Evolutionary conservation across 2,888 invertebrate genomes (phyloP).

Genomic region (Buathra laborator): DNA sequence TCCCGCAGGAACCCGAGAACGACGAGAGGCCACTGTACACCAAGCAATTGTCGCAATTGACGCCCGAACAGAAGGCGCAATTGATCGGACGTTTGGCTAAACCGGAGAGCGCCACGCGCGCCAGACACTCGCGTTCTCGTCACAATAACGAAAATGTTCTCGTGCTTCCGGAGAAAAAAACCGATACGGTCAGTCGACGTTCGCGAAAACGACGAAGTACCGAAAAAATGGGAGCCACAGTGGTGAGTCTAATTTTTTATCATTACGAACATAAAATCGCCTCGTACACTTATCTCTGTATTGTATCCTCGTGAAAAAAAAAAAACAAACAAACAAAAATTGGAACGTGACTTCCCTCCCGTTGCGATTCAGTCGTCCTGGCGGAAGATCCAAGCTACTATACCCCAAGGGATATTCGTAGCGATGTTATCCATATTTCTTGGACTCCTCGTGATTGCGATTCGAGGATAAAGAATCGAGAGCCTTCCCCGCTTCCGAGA

Average conservation of each 20-base stretch:
- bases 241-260: slow-evolving; percentile 86
- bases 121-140: slow-evolving; percentile 79
- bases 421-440: slow-evolving; percentile 79
- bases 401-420: slow-evolving; percentile 81
- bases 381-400: slow-evolving; percentile 79
- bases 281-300: not conserved
- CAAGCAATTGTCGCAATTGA: slow-evolving; percentile 80
- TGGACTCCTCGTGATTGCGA: slow-evolving; percentile 77
- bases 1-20: slow-evolving; percentile 80
- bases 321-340: slow-evolving; percentile 16
- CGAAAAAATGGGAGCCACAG: slow-evolving; percentile 88
- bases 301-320: slow-evolving; percentile 17
- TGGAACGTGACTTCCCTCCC: slow-evolving; percentile 52
- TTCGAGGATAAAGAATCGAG: slow-evolving; percentile 73
- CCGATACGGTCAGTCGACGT: slow-evolving; percentile 84
- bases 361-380: slow-evolving; percentile 78
- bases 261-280: not conserved
- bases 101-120: slow-evolving; percentile 76
- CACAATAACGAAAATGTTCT: slow-evolving; percentile 80
- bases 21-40: slow-evolving; percentile 80
- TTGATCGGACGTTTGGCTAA: slow-evolving; percentile 81
- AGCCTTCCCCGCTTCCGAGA: slow-evolving; percentile 10
- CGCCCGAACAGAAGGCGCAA: slow-evolving; percentile 81
- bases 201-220: slow-evolving; percentile 88
- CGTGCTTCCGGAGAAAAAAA: slow-evolving; percentile 82